phyloP scores from a whole-genome alignment of 2,113 vertebrate genomes.

The Corythoichthys haematopterus region DNA sequence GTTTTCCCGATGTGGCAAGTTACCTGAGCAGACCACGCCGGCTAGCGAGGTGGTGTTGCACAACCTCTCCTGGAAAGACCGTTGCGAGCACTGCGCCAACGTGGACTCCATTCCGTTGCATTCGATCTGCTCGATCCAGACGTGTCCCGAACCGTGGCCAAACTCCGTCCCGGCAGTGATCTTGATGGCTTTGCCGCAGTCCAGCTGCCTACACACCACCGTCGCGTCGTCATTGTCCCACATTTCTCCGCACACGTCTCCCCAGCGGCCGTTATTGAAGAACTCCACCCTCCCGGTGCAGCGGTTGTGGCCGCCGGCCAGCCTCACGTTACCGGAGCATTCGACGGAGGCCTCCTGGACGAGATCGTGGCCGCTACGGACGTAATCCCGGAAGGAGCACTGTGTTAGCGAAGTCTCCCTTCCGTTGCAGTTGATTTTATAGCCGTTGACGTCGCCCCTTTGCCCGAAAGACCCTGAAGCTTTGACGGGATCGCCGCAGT shows the following conservation, averaged over 20 bases:
- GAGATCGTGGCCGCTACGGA: neutral
- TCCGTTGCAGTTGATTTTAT: conserved; percentile 30
- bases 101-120: conserved; percentile 45
- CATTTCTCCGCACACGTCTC: conserved; percentile 48
- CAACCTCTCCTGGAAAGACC: neutral
- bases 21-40: conserved; percentile 55
- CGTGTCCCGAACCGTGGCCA: conserved; percentile 17
- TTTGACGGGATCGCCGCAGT: conserved; percentile 50
- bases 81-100: conserved; percentile 39
- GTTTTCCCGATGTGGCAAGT: neutral
- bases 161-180: conserved; percentile 9
- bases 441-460: neutral
- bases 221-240: conserved; percentile 50
- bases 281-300: conserved; percentile 57
- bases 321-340: conserved; percentile 57
- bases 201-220: conserved; percentile 50
- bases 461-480: conserved; percentile 14
- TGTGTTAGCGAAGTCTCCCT: conserved; percentile 40
- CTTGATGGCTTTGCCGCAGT: conserved; percentile 38
- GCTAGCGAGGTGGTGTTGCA: conserved; percentile 51
- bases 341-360: conserved; percentile 32
- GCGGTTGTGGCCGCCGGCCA: conserved; percentile 28
- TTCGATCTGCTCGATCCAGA: conserved; percentile 38
- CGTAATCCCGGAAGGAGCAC: conserved; percentile 32
- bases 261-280: conserved; percentile 49